phyloP scores from a whole-genome alignment of 1,140 invertebrate genomes.

The Homarus americanus region DNA sequence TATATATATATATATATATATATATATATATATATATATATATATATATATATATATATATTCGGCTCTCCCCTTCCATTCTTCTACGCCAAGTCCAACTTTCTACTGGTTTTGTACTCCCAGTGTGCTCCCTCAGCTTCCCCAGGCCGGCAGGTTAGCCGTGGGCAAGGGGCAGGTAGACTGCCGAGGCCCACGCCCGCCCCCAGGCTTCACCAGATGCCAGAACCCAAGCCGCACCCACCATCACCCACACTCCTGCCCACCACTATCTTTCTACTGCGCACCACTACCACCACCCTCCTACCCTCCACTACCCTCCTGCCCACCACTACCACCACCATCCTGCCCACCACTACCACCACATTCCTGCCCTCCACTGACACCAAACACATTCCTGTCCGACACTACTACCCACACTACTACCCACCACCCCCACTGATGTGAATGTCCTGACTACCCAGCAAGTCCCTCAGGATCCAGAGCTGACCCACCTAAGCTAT shows the following conservation, averaged over 20 bases:
- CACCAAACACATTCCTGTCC: neutral
- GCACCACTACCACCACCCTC: neutral
- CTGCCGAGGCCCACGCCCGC: conserved; percentile 7
- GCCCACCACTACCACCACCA: neutral
- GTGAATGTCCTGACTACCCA: no score
- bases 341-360: neutral
- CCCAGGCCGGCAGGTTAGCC: neutral
- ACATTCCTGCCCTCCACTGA: neutral
- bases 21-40: neutral
- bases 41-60: neutral
- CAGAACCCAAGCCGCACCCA: conserved; percentile 2
- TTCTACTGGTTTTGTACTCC: neutral
- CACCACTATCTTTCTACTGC: neutral
- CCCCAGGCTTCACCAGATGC: conserved; percentile 36
- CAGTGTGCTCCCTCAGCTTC: neutral
- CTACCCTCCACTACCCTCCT: neutral
- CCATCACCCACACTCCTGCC: neutral
- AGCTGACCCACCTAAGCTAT: no score
- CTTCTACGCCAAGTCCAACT: no score
- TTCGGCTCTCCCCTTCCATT: no score
- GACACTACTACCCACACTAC: no score
- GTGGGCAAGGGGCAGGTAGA: conserved; percentile 38
- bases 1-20: neutral
- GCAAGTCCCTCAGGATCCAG: no score
- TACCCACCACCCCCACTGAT: no score